These are phyloP conservation scores for Tachypleus tridentatus DNA, from an alignment of 1,140 invertebrate genomes.

Conservation along the genomic window DNA sequence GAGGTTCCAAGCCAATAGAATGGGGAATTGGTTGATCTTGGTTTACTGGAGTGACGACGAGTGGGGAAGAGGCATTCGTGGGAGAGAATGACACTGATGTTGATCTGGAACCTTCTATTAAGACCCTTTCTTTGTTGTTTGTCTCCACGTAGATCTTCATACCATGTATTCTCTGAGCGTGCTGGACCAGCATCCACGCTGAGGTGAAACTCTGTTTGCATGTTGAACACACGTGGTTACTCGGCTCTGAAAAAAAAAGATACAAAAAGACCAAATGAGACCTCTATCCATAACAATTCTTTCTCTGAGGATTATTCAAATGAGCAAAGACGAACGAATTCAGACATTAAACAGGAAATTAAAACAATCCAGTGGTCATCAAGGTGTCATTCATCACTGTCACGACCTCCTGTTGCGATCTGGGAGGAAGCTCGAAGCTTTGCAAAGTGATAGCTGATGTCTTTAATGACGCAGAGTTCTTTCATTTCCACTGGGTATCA, in stretches of 20 bases:
- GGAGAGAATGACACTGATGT: conserved; percentile 32
- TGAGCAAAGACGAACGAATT: too few species aligned
- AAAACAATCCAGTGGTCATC: too few species aligned
- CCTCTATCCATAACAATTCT: conserved; percentile 1
- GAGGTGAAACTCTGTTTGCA: conserved; percentile 80
- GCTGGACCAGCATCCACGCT: conserved; percentile 87
- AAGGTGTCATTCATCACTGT: too few species aligned
- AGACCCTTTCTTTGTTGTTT: conserved; percentile 11
- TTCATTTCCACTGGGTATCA: too few species aligned
- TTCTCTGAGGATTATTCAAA: neutral
- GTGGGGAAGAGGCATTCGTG: conserved; percentile 5
- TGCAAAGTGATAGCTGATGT: too few species aligned
- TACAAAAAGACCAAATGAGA: conserved; percentile 10
- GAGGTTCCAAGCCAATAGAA: neutral
- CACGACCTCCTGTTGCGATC: too few species aligned
- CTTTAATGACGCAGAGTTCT: too few species aligned
- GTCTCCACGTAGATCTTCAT: conserved; percentile 77
- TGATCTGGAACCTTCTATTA: conserved; percentile 20
- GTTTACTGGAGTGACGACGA: neutral
- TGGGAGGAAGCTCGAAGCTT: too few species aligned
- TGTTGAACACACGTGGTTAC: conserved; percentile 84
- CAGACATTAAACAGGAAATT: too few species aligned
- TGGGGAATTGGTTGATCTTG: neutral
- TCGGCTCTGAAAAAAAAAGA: conserved; percentile 68
- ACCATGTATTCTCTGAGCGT: conserved; percentile 85